Evolutionary conservation across 2,113 vertebrate genomes (phyloP).

Genomic region (Todiramphus saurophagus): DNA sequence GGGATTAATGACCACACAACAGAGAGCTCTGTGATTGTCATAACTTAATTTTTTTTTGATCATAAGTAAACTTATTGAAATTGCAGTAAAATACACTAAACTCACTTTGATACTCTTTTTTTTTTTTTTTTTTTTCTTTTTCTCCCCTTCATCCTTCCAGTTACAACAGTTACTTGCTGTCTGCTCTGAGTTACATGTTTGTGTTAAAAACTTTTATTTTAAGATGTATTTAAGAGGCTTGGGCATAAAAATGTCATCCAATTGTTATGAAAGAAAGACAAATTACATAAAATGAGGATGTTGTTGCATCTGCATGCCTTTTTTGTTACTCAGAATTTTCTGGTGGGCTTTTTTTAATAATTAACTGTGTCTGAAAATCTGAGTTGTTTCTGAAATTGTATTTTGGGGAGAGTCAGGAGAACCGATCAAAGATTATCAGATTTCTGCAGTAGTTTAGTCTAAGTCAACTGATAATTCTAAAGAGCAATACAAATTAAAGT

Average conservation of each 20-base stretch:
- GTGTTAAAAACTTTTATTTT: neutral
- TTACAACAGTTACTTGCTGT: neutral
- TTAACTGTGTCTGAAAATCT: neutral
- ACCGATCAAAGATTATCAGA: neutral
- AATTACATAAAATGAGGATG: neutral
- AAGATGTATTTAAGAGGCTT: neutral
- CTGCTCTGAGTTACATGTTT: neutral
- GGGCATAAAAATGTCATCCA: neutral
- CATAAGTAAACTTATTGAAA: neutral
- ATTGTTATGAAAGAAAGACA: neutral
- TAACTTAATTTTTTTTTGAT: neutral
- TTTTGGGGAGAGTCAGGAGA: neutral
- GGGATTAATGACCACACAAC: neutral
- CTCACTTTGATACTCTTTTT: neutral
- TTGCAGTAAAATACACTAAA: neutral
- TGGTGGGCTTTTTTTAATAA: neutral
- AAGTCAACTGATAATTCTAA: neutral
- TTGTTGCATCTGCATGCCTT: neutral
- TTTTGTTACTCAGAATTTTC: neutral
- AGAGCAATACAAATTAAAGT: neutral
- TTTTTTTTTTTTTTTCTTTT: neutral
- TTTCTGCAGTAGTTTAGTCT: neutral
- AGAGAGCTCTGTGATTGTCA: neutral
- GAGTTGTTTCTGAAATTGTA: neutral
- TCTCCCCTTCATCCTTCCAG: no score